A percentile compares a stretch with the other conserved stretches of the same genome.
These are phyloP conservation scores for Cephus pygmeus DNA, from an alignment of 2,888 invertebrate genomes.

Conservation along the genomic window DNA sequence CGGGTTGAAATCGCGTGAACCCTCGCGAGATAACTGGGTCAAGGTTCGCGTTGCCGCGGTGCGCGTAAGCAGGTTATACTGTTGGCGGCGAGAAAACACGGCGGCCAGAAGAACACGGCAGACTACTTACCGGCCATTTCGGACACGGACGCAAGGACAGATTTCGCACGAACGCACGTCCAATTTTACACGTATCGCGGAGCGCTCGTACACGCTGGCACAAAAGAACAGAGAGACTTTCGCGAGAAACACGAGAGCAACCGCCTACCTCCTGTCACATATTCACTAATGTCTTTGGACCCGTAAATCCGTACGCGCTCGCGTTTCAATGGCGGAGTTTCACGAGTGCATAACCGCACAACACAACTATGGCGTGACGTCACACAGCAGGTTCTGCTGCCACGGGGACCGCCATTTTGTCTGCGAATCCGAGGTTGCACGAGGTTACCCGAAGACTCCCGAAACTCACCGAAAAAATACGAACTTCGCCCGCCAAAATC, in stretches of 20 bases:
- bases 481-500: neutral
- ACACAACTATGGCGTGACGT: constrained; percentile 47
- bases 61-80: constrained; percentile 20
- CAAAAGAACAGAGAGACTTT: constrained; percentile 22
- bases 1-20: constrained; percentile 34
- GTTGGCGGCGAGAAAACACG: constrained; percentile 24
- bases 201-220: constrained; percentile 29
- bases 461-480: constrained; percentile 9
- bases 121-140: constrained; percentile 59
- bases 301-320: constrained; percentile 10
- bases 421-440: constrained; percentile 29
- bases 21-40: constrained; percentile 44
- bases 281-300: constrained; percentile 25
- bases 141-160: constrained; percentile 28
- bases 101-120: constrained; percentile 23
- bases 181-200: neutral
- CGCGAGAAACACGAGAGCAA: constrained; percentile 19
- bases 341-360: constrained; percentile 52
- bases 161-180: constrained; percentile 8
- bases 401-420: constrained; percentile 44
- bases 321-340: constrained; percentile 50
- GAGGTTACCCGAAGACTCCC: constrained; percentile 15
- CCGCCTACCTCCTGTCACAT: constrained; percentile 36
- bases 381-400: constrained; percentile 36
- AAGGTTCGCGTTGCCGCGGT: constrained; percentile 45